These are phyloP conservation scores for Uromys caudimaculatus DNA, from an alignment of 2,797 vertebrate genomes.

Conservation along the genomic window DNA sequence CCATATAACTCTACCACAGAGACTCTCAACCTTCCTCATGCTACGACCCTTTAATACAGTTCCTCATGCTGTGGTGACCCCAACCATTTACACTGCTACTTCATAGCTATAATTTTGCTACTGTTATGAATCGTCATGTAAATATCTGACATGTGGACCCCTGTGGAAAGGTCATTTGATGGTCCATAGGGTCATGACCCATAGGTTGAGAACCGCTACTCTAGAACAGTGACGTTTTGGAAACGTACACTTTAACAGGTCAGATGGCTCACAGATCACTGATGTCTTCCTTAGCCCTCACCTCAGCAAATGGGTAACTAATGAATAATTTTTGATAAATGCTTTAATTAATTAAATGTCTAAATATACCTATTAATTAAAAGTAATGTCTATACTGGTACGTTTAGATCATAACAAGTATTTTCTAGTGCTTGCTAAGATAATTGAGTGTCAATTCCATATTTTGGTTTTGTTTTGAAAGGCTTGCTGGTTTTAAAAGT, in stretches of 20 bases:
- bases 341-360: not conserved
- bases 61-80: not conserved
- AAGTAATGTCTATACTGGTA: not conserved
- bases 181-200: not conserved
- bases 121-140: not conserved
- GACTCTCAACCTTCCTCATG: not conserved
- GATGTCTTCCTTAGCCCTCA: not conserved
- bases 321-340: not conserved
- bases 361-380: not conserved
- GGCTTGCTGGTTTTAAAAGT: not conserved
- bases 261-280: not conserved
- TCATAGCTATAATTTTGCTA: not conserved
- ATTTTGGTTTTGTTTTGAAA: constrained; percentile 37
- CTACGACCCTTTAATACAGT: not conserved
- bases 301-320: not conserved
- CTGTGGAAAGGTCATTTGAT: not conserved
- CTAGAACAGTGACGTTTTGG: not conserved
- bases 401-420: not conserved
- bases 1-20: not conserved
- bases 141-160: not conserved
- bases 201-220: not conserved
- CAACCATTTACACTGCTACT: not conserved
- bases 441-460: not conserved
- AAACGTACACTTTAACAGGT: not conserved
- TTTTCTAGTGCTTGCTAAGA: constrained; percentile 31